Evolutionary conservation across 2,113 vertebrate species (phyloP), one percentile per base, ranked within the genome.

Genomic region (Holacanthus passer): DNA sequence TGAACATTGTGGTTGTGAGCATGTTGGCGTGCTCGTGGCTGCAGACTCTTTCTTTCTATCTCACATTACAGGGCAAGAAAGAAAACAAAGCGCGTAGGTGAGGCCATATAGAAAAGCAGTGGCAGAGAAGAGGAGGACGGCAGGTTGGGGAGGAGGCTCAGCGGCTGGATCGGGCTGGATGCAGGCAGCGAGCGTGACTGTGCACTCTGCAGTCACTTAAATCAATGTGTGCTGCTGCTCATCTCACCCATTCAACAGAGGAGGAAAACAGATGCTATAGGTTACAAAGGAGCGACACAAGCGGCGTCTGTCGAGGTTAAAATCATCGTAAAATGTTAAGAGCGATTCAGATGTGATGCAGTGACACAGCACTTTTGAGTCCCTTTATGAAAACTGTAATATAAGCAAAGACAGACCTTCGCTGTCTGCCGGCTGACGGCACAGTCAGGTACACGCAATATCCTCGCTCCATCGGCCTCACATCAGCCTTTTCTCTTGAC

Each of bases 191-290:
- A 87, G 81, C 63, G 58, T 88, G 86, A 93, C 92, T 81, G 79
- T 68, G 85, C 79, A 81, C 70, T 87, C 78, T 74, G 88, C 86
- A 86, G 87, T 84, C 77, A 78, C 82, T 89, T 84, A 72, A 87
- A 89, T 88, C 84, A 79, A 62, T 89, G 84, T 73, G 72, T 71
- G 50, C 27, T 55, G 52, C 72, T 58, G 86, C 60, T 82, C 79
- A 71, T 72, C 77, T 48, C 27, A 4, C 11, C 39, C 63, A 41
- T 48, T 77, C 64, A 64, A n/a, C 47, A 37, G 43, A 31, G 22
- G 50, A 56, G 20, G 17, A 29, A 77, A 84, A 73, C 73, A 65
- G 43, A 73, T 56, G 68, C 63, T 27, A 41, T 20, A 53, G 41
- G 39, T 67, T 59, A 50, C 73, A 35, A 24, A 27, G 37, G 11